Base-by-base conservation (phyloP, 2,113 vertebrate genomes). In the Actenoides hombroni region DNA sequence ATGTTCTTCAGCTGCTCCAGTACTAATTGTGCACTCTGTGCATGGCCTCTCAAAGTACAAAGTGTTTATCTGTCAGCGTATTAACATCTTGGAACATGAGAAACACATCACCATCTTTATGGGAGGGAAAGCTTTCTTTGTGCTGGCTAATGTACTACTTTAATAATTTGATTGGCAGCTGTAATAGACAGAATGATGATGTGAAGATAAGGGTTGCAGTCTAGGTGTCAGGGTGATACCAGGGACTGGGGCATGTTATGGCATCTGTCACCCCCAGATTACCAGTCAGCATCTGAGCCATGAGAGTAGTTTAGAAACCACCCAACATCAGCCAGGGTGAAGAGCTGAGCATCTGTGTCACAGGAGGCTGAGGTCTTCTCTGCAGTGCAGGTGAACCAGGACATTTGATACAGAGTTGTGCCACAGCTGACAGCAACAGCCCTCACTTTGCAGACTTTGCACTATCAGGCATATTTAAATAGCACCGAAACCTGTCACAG, bases 261-360 rank as follows among this genome's bases (percentile, higher is more conserved):
- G 53, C 49, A 17, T 73, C 56, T 89, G 70, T 87, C 78, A 76
- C 70, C 65, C 89, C 65, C 35, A 64, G 51, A 35, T 78, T 63
- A 42, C 51, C 71, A 29, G 20, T 78, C 69, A 77, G 69, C 69
- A 54, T 70, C 60, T 5, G 2, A 3, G 40, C 83, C 37, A 37
- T 5, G 6, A 15, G 65, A 64, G 49, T 4, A 9, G 19, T 11
- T 83, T 67, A 84, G 88, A 90, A 63, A 61, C 21, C 40, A 42
- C 9, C 35, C 0, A 0, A 28, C 25, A 18, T 39, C n/a, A 48
- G 57, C 46, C 63, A 29, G 16, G 1, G 0, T 4, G 76, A 57
- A 28, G 54, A 24, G 28, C 35, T 1, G 0, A 39, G 39, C n/a
- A 8, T 35, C 51, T 29, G 25, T 37, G 31, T 51, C 24, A 4